phyloP scores from a whole-genome alignment of 2,888 invertebrate genomes.

The Carcina quercana region DNA sequence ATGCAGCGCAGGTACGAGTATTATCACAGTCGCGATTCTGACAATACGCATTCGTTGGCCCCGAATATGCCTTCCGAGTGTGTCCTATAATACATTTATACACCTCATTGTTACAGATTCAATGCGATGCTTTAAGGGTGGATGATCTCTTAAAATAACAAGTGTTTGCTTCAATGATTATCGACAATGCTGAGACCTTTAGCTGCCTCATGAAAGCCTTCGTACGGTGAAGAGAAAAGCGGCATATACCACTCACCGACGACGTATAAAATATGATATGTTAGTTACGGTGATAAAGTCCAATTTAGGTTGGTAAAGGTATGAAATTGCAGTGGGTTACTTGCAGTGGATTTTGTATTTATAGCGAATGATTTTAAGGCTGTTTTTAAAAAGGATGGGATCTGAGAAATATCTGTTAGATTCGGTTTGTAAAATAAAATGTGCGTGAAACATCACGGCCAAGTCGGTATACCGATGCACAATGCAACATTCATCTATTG shows the following conservation, averaged over 20 bases:
- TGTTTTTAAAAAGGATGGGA: conserved; percentile 16
- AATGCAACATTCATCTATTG: conserved; percentile 69
- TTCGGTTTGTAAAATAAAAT: conserved; percentile 53
- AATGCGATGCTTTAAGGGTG: conserved; percentile 66
- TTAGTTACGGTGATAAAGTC: conserved; percentile 1
- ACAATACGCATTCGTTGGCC: conserved; percentile 46
- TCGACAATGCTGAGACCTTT: conserved; percentile 69
- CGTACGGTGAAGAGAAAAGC: conserved; percentile 7
- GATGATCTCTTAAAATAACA: conserved; percentile 76
- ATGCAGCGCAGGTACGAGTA: conserved; percentile 42
- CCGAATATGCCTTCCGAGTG: conserved; percentile 65
- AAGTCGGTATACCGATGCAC: conserved; percentile 70
- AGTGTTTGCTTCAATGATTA: conserved; percentile 76
- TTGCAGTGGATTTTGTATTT: conserved; percentile 16
- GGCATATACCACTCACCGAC: not conserved
- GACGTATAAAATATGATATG: conserved; percentile 3
- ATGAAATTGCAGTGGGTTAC: not conserved
- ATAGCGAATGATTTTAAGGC: conserved; percentile 6
- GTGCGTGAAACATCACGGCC: conserved; percentile 71
- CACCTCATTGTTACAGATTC: conserved; percentile 58
- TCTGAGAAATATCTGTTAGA: conserved; percentile 27
- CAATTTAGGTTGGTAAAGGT: conserved; percentile 9
- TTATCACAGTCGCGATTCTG: conserved; percentile 34
- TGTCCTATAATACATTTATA: conserved; percentile 71
- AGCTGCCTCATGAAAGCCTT: conserved; percentile 67